A percentile compares a stretch with the other conserved stretches of the same genome.
These are phyloP conservation scores for Nesidiocoris tenuis DNA, from an alignment of 2,888 invertebrate genomes.

Conservation along the genomic window DNA sequence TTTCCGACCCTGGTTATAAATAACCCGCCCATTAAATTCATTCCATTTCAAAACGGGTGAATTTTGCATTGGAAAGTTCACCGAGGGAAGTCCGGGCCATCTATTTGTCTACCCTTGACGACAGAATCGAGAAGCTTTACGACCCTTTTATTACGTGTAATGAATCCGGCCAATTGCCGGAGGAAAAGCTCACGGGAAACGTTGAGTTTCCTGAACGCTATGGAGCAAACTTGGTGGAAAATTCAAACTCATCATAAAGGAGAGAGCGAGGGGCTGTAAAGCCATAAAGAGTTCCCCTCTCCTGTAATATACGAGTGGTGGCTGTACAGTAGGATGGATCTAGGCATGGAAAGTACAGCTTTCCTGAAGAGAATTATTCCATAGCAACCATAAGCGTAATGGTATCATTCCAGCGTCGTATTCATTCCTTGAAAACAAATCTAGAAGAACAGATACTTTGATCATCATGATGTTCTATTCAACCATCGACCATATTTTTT, in stretches of 20 bases:
- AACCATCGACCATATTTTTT: too few relatives aligned
- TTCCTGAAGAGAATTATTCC: too few relatives aligned
- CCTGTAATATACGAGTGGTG: slow-evolving; percentile 41
- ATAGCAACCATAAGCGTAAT: too few relatives aligned
- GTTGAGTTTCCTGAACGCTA: slow-evolving; percentile 6
- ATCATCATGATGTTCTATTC: too few relatives aligned
- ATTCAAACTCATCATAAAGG: slow-evolving; percentile 47
- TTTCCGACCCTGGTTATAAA: neutral
- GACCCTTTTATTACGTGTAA: slow-evolving; percentile 46
- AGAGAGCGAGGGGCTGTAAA: slow-evolving; percentile 43
- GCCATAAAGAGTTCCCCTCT: slow-evolving; percentile 44
- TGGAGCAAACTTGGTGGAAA: slow-evolving; percentile 44
- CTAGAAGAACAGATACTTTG: too few relatives aligned
- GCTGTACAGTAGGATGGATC: too few relatives aligned
- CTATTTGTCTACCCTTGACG: slow-evolving; percentile 19
- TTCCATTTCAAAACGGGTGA: slow-evolving; percentile 24
- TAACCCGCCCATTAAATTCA: slow-evolving; percentile 10
- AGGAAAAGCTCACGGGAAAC: slow-evolving; percentile 16
- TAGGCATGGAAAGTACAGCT: too few relatives aligned
- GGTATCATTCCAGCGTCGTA: too few relatives aligned
- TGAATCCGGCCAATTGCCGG: slow-evolving; percentile 41
- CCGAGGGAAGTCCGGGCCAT: slow-evolving; percentile 4
- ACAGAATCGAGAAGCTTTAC: slow-evolving; percentile 37
- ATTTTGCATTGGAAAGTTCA: slow-evolving; percentile 25
- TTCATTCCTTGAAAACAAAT: too few relatives aligned